Evolutionary conservation across 1,140 invertebrate genomes (phyloP).

Genomic region (Caenorhabditis inopinata): DNA sequence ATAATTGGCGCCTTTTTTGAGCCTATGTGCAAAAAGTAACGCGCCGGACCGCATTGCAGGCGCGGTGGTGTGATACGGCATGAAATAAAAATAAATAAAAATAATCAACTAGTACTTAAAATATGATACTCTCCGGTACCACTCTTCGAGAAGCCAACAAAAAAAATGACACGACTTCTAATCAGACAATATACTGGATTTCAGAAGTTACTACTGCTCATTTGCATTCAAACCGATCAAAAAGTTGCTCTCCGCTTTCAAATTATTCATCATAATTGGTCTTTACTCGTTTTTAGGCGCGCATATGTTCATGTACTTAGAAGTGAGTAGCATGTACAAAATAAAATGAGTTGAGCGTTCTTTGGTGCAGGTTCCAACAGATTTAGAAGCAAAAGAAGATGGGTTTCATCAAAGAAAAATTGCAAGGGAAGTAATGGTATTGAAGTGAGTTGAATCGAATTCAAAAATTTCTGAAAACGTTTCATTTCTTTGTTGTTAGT

Average conservation of each 20-base stretch:
- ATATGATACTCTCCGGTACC: no score
- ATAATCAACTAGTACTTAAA: no score
- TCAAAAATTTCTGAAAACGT: background rate
- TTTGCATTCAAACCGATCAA: background rate
- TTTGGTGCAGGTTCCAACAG: constrained; percentile 45
- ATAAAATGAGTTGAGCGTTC: background rate
- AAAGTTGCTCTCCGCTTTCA: background rate
- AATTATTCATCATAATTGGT: constrained; percentile 18
- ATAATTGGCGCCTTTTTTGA: no score
- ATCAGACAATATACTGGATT: no score
- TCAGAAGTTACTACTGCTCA: constrained; percentile 5
- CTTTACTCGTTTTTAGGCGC: constrained; percentile 20
- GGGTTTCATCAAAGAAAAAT: constrained; percentile 50
- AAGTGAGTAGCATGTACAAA: background rate
- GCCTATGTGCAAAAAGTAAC: no score
- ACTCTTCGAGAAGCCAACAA: no score
- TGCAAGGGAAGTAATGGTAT: constrained; percentile 52
- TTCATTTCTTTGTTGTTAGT: no score
- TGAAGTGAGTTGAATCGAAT: constrained; percentile 46
- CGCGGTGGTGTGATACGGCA: no score
- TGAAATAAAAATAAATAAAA: no score
- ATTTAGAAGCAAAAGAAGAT: constrained; percentile 52
- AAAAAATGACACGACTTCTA: no score
- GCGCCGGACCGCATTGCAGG: no score
- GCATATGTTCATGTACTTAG: constrained; percentile 21